phyloP scores from a whole-genome alignment of 2,797 vertebrate genomes.

The Gorsachius magnificus region DNA sequence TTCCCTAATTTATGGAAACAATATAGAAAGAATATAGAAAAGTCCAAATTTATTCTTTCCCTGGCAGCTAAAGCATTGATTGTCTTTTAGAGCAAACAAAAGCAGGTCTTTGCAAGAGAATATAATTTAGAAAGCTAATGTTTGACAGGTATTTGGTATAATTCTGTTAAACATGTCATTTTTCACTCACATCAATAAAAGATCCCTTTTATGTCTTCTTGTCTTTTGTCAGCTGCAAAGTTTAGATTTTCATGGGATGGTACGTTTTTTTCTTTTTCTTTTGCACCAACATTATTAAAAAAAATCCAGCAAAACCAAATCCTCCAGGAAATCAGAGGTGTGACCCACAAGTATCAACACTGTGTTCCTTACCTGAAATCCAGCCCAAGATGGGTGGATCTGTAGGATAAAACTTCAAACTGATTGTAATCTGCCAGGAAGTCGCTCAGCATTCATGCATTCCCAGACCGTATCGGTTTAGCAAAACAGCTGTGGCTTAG shows the following conservation, averaged over 20 bases:
- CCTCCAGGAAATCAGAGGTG: not conserved
- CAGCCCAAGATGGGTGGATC: not conserved
- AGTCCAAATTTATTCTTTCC: not conserved
- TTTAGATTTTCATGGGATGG: not conserved
- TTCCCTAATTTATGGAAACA: not conserved
- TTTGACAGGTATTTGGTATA: not conserved
- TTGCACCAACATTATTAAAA: not conserved
- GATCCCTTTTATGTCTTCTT: not conserved
- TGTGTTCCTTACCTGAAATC: not conserved
- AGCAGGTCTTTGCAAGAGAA: not conserved
- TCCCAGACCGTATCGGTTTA: not conserved
- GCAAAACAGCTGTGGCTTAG: conserved; percentile 15
- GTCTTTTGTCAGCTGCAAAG: not conserved
- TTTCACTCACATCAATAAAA: not conserved
- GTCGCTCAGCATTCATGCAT: not conserved
- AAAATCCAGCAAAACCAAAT: not conserved
- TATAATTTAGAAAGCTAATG: not conserved
- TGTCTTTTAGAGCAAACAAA: not conserved
- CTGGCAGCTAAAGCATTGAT: not conserved
- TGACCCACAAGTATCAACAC: not conserved
- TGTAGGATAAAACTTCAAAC: conserved; percentile 10
- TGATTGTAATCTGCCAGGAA: not conserved
- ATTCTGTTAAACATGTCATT: not conserved
- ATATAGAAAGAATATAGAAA: not conserved
- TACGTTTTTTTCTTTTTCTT: not conserved